Evolutionary conservation across 1,140 invertebrate genomes (phyloP).

Genomic region (Drosophila ironensis): DNA sequence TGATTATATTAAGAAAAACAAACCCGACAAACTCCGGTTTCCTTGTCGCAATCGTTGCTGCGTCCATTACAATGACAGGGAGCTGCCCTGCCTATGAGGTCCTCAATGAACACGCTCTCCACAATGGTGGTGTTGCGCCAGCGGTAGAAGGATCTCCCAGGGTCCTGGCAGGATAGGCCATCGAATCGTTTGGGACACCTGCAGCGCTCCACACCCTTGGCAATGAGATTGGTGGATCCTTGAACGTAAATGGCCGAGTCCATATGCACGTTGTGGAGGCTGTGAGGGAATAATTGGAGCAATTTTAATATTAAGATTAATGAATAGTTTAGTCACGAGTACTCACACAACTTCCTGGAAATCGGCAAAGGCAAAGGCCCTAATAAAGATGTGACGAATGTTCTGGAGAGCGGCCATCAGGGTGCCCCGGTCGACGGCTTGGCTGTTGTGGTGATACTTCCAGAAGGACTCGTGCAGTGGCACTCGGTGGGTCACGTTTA

Average conservation of each 20-base stretch:
- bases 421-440: constrained; percentile 85
- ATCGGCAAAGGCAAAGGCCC: constrained; percentile 88
- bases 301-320: neutral
- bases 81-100: constrained; percentile 89
- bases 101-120: constrained; percentile 74
- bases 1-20: too few species aligned
- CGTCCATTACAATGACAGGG: constrained; percentile 93
- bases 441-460: constrained; percentile 79
- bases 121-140: constrained; percentile 84
- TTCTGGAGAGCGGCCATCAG: constrained; percentile 96
- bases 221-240: constrained; percentile 86
- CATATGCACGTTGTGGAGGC: constrained; percentile 86
- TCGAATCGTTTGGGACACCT: constrained; percentile 91
- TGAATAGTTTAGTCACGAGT: neutral
- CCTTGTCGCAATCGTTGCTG: constrained; percentile 89
- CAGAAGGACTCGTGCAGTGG: constrained; percentile 85
- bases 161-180: constrained; percentile 93
- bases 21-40: constrained; percentile 93
- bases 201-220: constrained; percentile 93
- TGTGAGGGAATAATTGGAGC: constrained; percentile 4
- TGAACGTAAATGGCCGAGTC: constrained; percentile 89
- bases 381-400: constrained; percentile 90
- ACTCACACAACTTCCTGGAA: constrained; percentile 86
- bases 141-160: constrained; percentile 92
- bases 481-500: constrained; percentile 70